Base-by-base conservation (phyloP, 2,888 invertebrate species). In the Timema cristinae region DNA sequence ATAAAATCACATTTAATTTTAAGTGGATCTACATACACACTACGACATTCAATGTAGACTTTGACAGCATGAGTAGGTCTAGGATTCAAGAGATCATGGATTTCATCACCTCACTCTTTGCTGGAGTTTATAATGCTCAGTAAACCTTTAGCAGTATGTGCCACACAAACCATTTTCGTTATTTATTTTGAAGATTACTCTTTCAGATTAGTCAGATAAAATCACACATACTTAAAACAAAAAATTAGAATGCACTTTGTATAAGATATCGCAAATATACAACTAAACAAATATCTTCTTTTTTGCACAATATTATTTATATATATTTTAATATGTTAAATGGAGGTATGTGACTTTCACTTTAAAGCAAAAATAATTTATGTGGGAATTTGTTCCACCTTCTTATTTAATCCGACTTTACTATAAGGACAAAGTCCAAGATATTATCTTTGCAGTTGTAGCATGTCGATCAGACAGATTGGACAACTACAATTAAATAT, bases 321-420 rank as follows among this genome's bases (percentile, higher is more conserved):
- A 16, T 63, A 63, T 63, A 63, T 15, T 63, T 63, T 63, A 9
- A 63, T 7, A 63, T 48, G 9, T 15, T 32, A 63, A 32, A 63
- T 9, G 63, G 10, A 13, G 48, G 32, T 32, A 63, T 16, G 32
- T 63, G 7, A 16, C 32, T 32, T 10, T 63, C 32, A 63, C 6
- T 63, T 63, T 63, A 16, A 63, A 48, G 48, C 63, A 32, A 63
- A 63, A 16, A 63, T 9, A 9, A 32, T 63, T 63, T 63, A 16
- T 63, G 63, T 63, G 63, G 63, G 63, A 61, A 63, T 63, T 63
- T 47, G 63, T 63, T 63, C 63, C 63, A 63, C 63, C 16, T 63
- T 6, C 48, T 63, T 63, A 13, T 59, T 4, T 63, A 63, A 47
- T 16, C 48, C 16, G 32, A 63, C 15, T 63, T 16, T 13, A 15